Base-by-base conservation (phyloP, 2,888 invertebrate genomes). In the Proisotoma minuta region DNA sequence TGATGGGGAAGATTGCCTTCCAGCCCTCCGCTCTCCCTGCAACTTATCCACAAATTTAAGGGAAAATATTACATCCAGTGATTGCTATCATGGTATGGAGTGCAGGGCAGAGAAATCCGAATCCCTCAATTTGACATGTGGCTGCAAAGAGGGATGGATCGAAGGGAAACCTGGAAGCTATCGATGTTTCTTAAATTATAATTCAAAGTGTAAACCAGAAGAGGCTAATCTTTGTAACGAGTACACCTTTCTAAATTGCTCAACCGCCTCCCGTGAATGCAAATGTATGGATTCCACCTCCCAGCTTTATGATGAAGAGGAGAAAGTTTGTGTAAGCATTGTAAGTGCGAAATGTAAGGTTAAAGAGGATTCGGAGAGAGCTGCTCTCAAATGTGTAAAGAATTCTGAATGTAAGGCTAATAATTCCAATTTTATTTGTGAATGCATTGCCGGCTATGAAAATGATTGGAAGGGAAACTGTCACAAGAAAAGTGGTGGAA, bases 391-490 rank as follows among this genome's bases (percentile, higher is more conserved):
- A 1, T 63, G 63, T 50, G 57, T 60, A 24, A 60, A 50, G n/a
- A 57, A 63, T 60, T 59, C 63, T 1, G 50, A 50, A 24, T 63
- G 63, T 39, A 27, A 28, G n/a, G n/a, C n/a, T n/a, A n/a, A n/a
- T n/a, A n/a, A n/a, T n/a, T n/a, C n/a, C n/a, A n/a, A n/a, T n/a
- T n/a, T n/a, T n/a, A n/a, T n/a, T 28, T 63, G 63, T 39, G 60
- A 63, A 49, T 63, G 63, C 57, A 3, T 47, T 2, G 22, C 48
- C 2, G 57, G 51, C 12, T 57, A 54, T 57, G 60, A 60, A 10
- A 34, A 54, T 24, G 59, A 63, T 27, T 63, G 63, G 63, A 59
- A 60, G n/a, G 63, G 63, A 10, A 53, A 60, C 48, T 63, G 63
- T 26, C 34, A 39, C 8, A 43, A 47, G 28, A 60, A 47, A 29